These are phyloP conservation scores for Acanthurus leucopareius DNA, from an alignment of 2,797 vertebrate genomes.

Conservation along the genomic window DNA sequence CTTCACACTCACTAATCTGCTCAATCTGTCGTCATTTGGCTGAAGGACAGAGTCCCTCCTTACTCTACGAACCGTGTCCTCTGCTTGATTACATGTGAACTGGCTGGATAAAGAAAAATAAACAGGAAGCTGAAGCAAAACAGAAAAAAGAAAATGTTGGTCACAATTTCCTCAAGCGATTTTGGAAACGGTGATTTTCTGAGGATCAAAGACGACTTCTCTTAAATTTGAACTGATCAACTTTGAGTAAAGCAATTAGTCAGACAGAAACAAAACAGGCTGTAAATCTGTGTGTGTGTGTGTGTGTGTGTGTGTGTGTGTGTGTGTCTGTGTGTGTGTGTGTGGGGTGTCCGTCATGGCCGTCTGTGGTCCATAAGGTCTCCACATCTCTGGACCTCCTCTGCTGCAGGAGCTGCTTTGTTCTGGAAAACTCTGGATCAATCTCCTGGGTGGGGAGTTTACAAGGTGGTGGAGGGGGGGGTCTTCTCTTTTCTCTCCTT, in stretches of 20 bases:
- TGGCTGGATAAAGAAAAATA: background rate
- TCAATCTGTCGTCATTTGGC: conserved; percentile 56
- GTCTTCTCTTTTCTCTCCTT: conserved; percentile 52
- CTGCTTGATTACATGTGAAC: conserved; percentile 15
- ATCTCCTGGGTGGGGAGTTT: conserved; percentile 56
- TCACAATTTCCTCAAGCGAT: no score
- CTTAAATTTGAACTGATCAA: no score
- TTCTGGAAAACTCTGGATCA: conserved; percentile 64
- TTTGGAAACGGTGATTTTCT: no score
- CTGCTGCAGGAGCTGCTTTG: no score
- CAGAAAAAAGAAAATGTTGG: no score
- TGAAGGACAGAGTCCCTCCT: conserved; percentile 12
- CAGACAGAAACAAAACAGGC: background rate
- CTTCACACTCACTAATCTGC: conserved; percentile 62
- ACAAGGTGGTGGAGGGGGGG: conserved; percentile 3
- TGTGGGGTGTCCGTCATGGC: no score
- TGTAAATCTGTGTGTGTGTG: no score
- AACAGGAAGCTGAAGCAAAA: background rate
- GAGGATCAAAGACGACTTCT: no score
- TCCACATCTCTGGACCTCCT: conserved; percentile 39
- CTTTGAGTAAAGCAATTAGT: no score
- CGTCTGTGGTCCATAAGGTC: no score
- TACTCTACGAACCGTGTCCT: background rate
- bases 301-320: no score
- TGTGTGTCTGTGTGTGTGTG: no score